Conservation (phyloP, 2,113 vertebrate species). For the Pelobates fuscus region DNA sequence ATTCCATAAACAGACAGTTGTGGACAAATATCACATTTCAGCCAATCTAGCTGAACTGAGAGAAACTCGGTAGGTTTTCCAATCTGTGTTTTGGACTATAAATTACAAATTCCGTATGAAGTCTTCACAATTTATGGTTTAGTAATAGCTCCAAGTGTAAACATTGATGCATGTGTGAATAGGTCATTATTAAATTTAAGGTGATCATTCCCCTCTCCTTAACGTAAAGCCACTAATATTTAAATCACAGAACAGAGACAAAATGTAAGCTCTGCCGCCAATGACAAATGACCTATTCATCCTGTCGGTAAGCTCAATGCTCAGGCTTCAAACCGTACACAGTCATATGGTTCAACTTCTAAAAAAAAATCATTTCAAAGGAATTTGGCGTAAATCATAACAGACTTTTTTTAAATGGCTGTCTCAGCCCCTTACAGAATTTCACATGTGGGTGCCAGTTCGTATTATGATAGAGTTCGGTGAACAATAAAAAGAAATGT, state of each 20-base stretch:
- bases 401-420: constrained; percentile 36
- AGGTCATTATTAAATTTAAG: no score
- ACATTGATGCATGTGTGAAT: no score
- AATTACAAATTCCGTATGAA: no score
- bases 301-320: background rate
- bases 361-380: background rate
- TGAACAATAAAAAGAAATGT: background rate
- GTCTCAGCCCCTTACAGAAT: constrained; percentile 35
- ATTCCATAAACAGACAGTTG: no score
- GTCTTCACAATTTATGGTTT: no score
- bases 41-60: no score
- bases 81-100: no score
- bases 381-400: constrained; percentile 18
- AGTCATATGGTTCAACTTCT: background rate
- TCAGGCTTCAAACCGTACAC: background rate
- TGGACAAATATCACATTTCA: no score
- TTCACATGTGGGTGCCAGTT: constrained; percentile 28
- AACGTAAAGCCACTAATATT: no score
- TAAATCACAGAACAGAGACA: background rate
- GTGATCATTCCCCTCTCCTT: no score
- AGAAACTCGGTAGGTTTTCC: no score
- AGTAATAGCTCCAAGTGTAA: no score
- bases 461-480: background rate
- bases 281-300: background rate
- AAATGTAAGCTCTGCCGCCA: background rate